Base-by-base conservation (phyloP, 1,140 invertebrate species). In the Drosophila leontia region DNA sequence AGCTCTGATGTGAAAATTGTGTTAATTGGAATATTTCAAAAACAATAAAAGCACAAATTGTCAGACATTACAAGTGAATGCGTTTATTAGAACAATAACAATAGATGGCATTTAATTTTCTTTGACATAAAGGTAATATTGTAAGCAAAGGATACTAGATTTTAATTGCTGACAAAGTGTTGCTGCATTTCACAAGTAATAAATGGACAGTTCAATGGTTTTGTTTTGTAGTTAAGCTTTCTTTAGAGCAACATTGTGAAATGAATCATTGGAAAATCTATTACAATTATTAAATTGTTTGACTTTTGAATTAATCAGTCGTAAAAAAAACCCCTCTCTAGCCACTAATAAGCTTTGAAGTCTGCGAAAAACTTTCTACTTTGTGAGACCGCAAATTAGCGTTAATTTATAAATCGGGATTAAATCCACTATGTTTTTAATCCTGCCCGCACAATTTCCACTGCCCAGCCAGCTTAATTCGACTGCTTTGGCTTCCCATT, bases 341-440 rank as follows among this genome's bases (percentile, higher is more conserved):
- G 17, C 34, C 26, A 23, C 26, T 65, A 65, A 65, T 69, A 29
- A 67, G 48, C 67, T 70, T 55, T 23, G n/a, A 65, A 68, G 23
- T 45, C 32, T 53, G 23, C 12, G 3, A 7, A 6, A 1, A 29
- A 51, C 60, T 23, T 70, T 70, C 26, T 47, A 17, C 34, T 3
- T 29, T 29, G 50, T 42, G 19, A 42, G 32, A 72, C 67, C 37
- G 32, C 32, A 42, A 56, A 72, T 44, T 72, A 37, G 32, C 51
- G 35, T 23, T 37, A 23, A 58, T 50, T 41, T 59, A 37, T 50
- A 60, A 60, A 42, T 72, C 69, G 34, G 67, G 37, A 59, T 72
- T 72, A 72, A 51, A 59, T 71, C 45, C 45, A 72, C 44, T 59
- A 47, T 72, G 45, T 15, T 45, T 67, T 60, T 55, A 56, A 53